Conservation (phyloP, 1,140 invertebrate species). For the Heliconius himera region DNA sequence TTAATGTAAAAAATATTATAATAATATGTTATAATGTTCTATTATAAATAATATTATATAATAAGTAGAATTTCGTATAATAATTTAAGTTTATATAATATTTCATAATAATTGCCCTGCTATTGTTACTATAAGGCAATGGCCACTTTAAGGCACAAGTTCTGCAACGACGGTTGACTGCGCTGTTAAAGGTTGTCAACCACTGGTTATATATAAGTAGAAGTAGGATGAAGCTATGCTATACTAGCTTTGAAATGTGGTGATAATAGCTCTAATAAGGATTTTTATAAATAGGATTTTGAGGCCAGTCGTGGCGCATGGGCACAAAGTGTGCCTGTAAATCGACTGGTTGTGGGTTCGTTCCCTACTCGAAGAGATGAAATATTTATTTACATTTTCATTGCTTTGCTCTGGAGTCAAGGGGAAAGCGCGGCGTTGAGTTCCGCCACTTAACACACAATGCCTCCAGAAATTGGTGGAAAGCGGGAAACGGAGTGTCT, state of each 20-base stretch:
- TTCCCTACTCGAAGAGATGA: too few relatives aligned
- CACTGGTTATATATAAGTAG: neutral
- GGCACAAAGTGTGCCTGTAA: too few relatives aligned
- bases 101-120: constrained; percentile 2
- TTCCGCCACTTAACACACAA: too few relatives aligned
- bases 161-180: constrained; percentile 10
- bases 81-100: neutral
- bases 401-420: too few relatives aligned
- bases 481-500: too few relatives aligned
- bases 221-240: neutral
- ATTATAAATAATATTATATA: constrained; percentile 2
- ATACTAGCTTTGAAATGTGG: neutral
- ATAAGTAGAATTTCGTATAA: constrained; percentile 2
- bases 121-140: constrained; percentile 8
- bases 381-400: too few relatives aligned
- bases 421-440: too few relatives aligned
- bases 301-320: too few relatives aligned
- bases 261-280: too few relatives aligned
- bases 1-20: neutral
- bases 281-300: too few relatives aligned
- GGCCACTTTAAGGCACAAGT: constrained; percentile 3
- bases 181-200: neutral
- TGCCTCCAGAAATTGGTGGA: too few relatives aligned
- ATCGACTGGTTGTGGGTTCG: too few relatives aligned
- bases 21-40: neutral